phyloP scores from a whole-genome alignment of 1,140 invertebrate species.

The Bombus pyrosoma region DNA sequence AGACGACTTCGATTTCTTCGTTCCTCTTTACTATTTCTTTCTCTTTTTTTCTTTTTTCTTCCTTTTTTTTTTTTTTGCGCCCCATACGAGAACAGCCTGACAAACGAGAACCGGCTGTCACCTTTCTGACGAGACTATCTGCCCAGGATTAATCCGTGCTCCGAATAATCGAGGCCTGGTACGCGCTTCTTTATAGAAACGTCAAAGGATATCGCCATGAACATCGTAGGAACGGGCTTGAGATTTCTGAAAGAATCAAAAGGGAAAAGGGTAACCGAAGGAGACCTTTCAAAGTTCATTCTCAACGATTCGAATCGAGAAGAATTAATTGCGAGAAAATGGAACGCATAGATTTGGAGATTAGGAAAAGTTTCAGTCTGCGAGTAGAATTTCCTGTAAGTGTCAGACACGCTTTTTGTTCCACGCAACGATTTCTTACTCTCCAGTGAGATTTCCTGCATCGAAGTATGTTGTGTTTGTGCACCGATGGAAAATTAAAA shows the following conservation, averaged over 20 bases:
- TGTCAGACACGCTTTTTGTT: not conserved
- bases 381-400: not conserved
- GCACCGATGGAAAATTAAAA: not conserved
- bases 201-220: constrained; percentile 13
- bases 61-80: not conserved
- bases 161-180: constrained; percentile 52
- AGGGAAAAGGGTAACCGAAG: not conserved
- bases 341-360: not conserved
- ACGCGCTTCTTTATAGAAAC: not conserved
- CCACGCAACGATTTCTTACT: not conserved
- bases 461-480: not conserved
- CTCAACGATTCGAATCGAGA: not conserved
- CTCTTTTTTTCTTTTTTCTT: not conserved
- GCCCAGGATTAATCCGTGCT: constrained; percentile 60
- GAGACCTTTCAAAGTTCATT: not conserved
- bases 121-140: constrained; percentile 78
- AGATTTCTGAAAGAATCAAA: not conserved
- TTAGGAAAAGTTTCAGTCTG: not conserved
- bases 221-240: not conserved
- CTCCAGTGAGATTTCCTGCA: not conserved
- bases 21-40: not conserved
- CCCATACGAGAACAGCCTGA: constrained; percentile 9
- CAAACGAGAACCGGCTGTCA: constrained; percentile 71
- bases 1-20: constrained; percentile 10
- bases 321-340: not conserved